Percentiles rank a stretch among this genome's conserved stretches.
Evolutionary conservation across 2,888 invertebrate species (phyloP).

Genomic region (Drosophila tanythrix): DNA sequence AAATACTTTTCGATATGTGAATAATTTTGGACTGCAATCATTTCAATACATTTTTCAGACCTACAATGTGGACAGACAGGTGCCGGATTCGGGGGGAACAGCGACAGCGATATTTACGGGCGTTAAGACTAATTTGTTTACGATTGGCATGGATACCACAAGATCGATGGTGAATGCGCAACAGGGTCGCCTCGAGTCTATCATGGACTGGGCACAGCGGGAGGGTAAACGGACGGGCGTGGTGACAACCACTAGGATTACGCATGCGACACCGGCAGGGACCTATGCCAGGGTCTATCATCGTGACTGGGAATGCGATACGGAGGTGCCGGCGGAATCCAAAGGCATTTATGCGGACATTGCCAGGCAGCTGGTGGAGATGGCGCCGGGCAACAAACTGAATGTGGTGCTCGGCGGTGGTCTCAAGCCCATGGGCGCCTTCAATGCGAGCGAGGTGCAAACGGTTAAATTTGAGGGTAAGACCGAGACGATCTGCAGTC

Average conservation of each 20-base stretch:
- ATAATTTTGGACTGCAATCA: not conserved
- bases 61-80: slow-evolving; percentile 89
- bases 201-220: slow-evolving; percentile 87
- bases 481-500: slow-evolving; percentile 84
- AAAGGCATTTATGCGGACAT: slow-evolving; percentile 86
- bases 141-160: slow-evolving; percentile 86
- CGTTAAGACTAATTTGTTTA: slow-evolving; percentile 87
- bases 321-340: slow-evolving; percentile 79
- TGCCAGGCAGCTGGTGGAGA: slow-evolving; percentile 87
- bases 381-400: slow-evolving; percentile 87
- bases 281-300: slow-evolving; percentile 86
- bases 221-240: slow-evolving; percentile 87
- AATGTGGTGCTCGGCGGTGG: slow-evolving; percentile 89
- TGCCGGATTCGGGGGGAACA: slow-evolving; percentile 89
- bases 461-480: slow-evolving; percentile 75
- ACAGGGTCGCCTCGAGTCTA: slow-evolving; percentile 85
- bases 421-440: slow-evolving; percentile 85
- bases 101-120: slow-evolving; percentile 89
- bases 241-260: slow-evolving; percentile 88
- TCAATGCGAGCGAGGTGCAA: slow-evolving; percentile 58
- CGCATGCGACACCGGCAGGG: slow-evolving; percentile 88
- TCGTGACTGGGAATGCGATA: slow-evolving; percentile 88
- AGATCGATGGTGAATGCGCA: slow-evolving; percentile 74
- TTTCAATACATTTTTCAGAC: slow-evolving; percentile 85
- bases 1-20: no score